Base-by-base conservation (phyloP, 2,113 vertebrate genomes). In the Cinclus mexicanus region DNA sequence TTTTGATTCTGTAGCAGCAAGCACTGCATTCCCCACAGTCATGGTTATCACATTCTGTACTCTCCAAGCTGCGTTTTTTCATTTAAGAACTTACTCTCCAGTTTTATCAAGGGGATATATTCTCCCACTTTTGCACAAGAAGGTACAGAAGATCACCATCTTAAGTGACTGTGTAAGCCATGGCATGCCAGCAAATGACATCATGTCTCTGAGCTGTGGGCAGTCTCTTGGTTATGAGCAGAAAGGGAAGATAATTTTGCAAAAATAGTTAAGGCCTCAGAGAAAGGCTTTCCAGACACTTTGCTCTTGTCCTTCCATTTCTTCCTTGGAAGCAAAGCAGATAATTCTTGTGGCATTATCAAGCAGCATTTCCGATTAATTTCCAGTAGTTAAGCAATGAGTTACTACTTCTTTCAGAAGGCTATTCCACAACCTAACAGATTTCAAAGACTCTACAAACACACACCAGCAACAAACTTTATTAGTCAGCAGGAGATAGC, bases 401-500 rank as follows among this genome's bases (percentile, higher is more conserved):
- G 67, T 46, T 89, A 72, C 81, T 65, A 83, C 59, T 46, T 57
- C 33, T 82, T 87, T 64, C 71, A 76, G 78, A 65, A 80, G 44
- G 64, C 68, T 86, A n/a, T 46, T 87, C 69, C 69, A 93, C 53
- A 93, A 78, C 31, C 64, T 88, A 83, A 55, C 31, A 86, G 71
- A 88, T 56, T 90, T 94, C 85, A 94, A 91, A 96, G 75, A 70
- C 71, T 86, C 84, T 81, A 86, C 84, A 95, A 94, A 95, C 80
- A 88, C 23, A 86, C 60, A 83, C 35, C 69, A 89, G 64, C 63
- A 86, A 83, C 88, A 89, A 92, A 95, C 92, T 92, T 90, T 87
- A 96, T 90, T 88, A 96, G 83, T 53, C 94, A 90, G 95, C 88
- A 68, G 94, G 90, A 89, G 76, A 57, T 12, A 96, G 20, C 90